Conservation (phyloP, 2,797 vertebrate species). For the Scolopax bukidnonensis region DNA sequence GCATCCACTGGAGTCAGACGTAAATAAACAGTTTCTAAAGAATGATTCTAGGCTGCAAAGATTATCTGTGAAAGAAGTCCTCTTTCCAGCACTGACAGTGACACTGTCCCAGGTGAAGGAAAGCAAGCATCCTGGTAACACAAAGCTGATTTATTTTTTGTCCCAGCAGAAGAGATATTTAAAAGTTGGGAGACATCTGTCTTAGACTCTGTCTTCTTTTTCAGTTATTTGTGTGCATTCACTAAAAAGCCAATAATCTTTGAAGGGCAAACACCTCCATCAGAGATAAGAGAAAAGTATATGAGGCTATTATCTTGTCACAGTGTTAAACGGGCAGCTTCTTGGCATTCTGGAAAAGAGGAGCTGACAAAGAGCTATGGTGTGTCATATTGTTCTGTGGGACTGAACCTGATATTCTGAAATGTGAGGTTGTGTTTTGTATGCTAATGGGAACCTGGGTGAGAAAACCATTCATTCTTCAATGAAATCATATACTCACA, state of each 20-base stretch:
- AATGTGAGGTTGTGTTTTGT: neutral
- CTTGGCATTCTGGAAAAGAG: neutral
- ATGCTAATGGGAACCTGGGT: neutral
- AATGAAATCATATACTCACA: neutral
- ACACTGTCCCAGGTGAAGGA: neutral
- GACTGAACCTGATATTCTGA: neutral
- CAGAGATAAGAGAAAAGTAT: neutral
- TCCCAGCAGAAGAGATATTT: neutral
- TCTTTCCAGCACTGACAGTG: neutral
- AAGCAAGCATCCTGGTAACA: neutral
- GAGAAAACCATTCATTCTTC: conserved; percentile 6
- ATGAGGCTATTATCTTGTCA: neutral
- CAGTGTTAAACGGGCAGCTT: neutral
- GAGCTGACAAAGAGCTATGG: neutral
- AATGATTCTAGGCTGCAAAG: neutral
- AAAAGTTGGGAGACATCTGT: neutral
- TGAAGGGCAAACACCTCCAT: neutral
- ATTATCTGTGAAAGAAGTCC: neutral
- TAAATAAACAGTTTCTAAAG: neutral
- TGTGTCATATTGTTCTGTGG: neutral
- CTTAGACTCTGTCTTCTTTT: neutral
- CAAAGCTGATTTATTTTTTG: accelerated
- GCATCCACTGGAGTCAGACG: neutral
- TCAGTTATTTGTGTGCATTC: neutral
- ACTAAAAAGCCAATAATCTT: neutral